Conservation (phyloP, 1,140 invertebrate species). For the Leptopilina boulardi region DNA sequence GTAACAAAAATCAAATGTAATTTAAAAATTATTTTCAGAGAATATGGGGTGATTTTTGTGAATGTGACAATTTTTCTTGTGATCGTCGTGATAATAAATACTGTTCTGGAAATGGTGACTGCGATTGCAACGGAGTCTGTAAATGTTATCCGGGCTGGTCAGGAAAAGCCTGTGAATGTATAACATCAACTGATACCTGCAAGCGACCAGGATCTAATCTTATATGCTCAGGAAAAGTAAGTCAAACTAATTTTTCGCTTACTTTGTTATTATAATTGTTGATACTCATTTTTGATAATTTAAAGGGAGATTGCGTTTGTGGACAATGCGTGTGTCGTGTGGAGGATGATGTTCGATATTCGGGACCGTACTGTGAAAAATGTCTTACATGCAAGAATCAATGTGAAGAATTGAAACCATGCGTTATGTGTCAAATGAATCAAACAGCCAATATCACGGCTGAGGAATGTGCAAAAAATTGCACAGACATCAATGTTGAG, state of each 20-base stretch:
- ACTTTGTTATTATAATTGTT: neutral
- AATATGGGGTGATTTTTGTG: conserved; percentile 89
- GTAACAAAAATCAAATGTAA: neutral
- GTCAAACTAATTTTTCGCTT: conserved; percentile 48
- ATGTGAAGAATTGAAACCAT: conserved; percentile 92
- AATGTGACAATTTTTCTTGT: conserved; percentile 98
- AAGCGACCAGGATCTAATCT: conserved; percentile 81
- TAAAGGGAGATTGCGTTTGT: conserved; percentile 89
- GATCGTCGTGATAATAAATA: conserved; percentile 87
- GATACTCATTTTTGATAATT: neutral
- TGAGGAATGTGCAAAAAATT: conserved; percentile 78
- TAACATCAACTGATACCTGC: conserved; percentile 84
- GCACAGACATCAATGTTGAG: conserved; percentile 78
- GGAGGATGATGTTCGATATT: conserved; percentile 81
- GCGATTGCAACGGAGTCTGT: conserved; percentile 85
- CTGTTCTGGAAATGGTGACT: conserved; percentile 88
- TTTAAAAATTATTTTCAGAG: conserved; percentile 73
- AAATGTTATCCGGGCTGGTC: conserved; percentile 86
- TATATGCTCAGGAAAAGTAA: conserved; percentile 81
- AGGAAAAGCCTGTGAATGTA: conserved; percentile 89
- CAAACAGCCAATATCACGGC: conserved; percentile 84
- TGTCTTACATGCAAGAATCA: conserved; percentile 93
- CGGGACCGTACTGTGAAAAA: conserved; percentile 93
- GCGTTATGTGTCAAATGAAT: conserved; percentile 95
- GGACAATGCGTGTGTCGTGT: conserved; percentile 90